phyloP scores from a whole-genome alignment of 2,888 invertebrate genomes.

The Eupeodes latifasciatus region DNA sequence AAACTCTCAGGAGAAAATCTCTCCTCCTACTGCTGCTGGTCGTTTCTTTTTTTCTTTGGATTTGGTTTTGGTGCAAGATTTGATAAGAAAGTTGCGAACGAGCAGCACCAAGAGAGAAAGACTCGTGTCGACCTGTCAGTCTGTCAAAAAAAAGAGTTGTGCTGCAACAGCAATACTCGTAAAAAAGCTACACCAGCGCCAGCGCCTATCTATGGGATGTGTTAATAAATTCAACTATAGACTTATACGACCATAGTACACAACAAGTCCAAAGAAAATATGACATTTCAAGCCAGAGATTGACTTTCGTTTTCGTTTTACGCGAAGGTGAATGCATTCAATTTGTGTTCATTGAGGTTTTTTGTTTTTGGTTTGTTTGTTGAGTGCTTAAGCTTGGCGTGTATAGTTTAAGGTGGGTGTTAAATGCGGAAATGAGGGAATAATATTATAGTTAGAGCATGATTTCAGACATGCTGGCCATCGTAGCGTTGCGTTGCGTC shows the following conservation, averaged over 20 bases:
- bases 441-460: conserved; percentile 24
- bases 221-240: conserved; percentile 60
- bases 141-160: conserved; percentile 5
- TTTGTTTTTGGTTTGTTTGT: not conserved
- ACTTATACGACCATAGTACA: too few relatives aligned
- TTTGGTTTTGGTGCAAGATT: conserved; percentile 6
- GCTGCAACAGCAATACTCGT: not conserved
- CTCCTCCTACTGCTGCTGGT: conserved; percentile 37
- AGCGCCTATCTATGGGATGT: conserved; percentile 52
- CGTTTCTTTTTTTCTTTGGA: not conserved
- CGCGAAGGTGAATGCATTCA: conserved; percentile 66
- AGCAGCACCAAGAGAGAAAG: conserved; percentile 31
- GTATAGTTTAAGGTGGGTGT: conserved; percentile 52
- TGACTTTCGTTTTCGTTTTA: conserved; percentile 68
- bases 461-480: conserved; percentile 22
- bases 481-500: not conserved
- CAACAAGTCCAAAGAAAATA: conserved; percentile 46
- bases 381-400: not conserved
- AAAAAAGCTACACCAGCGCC: not conserved
- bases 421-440: conserved; percentile 65
- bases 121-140: conserved; percentile 28
- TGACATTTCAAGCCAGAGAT: conserved; percentile 65
- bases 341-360: conserved; percentile 41
- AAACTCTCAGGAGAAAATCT: conserved; percentile 55
- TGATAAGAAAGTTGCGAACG: conserved; percentile 63